phyloP scores from a whole-genome alignment of 30 jellyfish, hydroid and myxozoan genomes.

The Rhopilema esculentum region DNA sequence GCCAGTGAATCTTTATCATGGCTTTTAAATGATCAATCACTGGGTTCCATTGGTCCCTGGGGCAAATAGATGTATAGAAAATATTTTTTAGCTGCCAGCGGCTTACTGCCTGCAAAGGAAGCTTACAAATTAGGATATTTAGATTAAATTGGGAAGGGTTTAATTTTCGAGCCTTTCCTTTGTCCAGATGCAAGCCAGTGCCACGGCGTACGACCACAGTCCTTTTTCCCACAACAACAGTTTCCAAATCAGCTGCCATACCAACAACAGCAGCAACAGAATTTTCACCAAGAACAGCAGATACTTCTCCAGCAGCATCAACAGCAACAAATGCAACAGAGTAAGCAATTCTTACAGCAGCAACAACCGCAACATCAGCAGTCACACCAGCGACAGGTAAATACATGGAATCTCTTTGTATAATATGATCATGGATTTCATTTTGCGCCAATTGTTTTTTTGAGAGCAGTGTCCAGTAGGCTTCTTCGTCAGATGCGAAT shows the following conservation, averaged over 20 bases:
- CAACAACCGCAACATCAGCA: conserved; percentile 29
- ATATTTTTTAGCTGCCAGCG: too few species aligned
- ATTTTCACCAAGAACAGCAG: conserved; percentile 25
- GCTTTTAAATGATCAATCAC: too few species aligned
- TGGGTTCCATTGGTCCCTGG: too few species aligned
- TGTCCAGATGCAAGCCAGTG: conserved; percentile 8
- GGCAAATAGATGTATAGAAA: too few species aligned
- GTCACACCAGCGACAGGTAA: conserved; percentile 18
- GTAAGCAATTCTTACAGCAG: conserved; percentile 42
- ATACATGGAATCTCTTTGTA: background rate
- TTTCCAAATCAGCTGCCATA: conserved; percentile 25
- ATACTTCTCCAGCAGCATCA: conserved; percentile 58
- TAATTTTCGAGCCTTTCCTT: background rate
- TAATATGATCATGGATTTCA: background rate
- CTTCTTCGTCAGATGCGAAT: too few species aligned
- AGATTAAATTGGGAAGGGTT: too few species aligned
- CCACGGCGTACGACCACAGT: conserved; percentile 35
- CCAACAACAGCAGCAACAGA: conserved; percentile 48
- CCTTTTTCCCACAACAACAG: conserved; percentile 10
- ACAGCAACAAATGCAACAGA: conserved; percentile 58
- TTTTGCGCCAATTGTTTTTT: too few species aligned
- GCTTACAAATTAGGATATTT: too few species aligned
- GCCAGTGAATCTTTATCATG: too few species aligned
- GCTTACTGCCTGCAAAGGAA: too few species aligned
- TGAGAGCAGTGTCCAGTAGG: too few species aligned